Percentiles rank a stretch among this genome's conserved stretches.
phyloP scores from a whole-genome alignment of 2,797 vertebrate genomes.

The Anguilla pacifica region DNA sequence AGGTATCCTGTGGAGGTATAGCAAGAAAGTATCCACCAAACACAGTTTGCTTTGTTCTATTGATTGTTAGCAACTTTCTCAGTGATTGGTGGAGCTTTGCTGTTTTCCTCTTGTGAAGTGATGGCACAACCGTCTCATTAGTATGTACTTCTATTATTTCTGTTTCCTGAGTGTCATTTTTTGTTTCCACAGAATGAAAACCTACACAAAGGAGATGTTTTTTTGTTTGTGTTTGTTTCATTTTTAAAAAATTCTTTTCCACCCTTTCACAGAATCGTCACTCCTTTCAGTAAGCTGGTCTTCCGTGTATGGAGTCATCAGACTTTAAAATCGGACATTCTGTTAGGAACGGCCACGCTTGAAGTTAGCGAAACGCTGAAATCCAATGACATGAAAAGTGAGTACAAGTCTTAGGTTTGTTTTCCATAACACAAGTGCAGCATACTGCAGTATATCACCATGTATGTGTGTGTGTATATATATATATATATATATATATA shows the following conservation, averaged over 20 bases:
- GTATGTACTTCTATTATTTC: too few species aligned
- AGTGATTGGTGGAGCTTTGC: too few species aligned
- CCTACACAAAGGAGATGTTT: too few species aligned
- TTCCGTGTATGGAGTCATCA: conserved; percentile 85
- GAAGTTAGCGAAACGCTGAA: conserved; percentile 79
- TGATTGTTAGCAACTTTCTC: too few species aligned
- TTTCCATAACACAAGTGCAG: not conserved
- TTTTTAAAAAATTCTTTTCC: not conserved
- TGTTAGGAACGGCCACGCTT: conserved; percentile 76
- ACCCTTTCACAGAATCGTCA: conserved; percentile 71
- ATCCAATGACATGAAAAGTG: conserved; percentile 81
- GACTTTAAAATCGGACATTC: conserved; percentile 78
- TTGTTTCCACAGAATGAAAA: not conserved
- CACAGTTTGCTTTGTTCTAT: too few species aligned
- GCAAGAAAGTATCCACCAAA: too few species aligned
- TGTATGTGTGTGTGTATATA: too few species aligned
- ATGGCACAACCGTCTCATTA: too few species aligned
- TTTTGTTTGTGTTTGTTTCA: not conserved
- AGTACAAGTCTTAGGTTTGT: conserved; percentile 49
- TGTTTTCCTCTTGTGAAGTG: too few species aligned
- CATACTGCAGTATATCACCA: too few species aligned
- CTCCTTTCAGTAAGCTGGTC: conserved; percentile 76
- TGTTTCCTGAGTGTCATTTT: not conserved
- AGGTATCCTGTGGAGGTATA: too few species aligned
- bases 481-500: too few species aligned